These are phyloP conservation scores for Chaetodon trifasciatus DNA, from an alignment of 2,797 vertebrate genomes.

Conservation along the genomic window DNA sequence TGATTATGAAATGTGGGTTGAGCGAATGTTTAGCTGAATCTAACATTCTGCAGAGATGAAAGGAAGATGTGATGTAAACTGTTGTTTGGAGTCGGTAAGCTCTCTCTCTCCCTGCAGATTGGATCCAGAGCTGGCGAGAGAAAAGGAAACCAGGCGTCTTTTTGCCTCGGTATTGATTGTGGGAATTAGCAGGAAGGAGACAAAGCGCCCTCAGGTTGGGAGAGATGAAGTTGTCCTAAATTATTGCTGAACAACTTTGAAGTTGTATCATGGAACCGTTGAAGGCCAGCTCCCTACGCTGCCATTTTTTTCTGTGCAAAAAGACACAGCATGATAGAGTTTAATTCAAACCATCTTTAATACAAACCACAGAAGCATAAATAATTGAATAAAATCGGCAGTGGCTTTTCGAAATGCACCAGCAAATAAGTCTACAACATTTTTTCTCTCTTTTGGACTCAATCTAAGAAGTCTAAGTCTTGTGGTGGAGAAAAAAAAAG, in stretches of 20 bases:
- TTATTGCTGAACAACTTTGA: slow-evolving; percentile 78
- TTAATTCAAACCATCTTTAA: slow-evolving; percentile 84
- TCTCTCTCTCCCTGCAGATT: slow-evolving; percentile 52
- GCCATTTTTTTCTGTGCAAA: slow-evolving; percentile 50
- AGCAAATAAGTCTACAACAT: slow-evolving; percentile 83
- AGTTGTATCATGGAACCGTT: slow-evolving; percentile 69
- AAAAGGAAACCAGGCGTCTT: slow-evolving; percentile 63
- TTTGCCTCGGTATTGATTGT: slow-evolving; percentile 75
- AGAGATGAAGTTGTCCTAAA: slow-evolving; percentile 73
- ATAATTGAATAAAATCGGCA: slow-evolving; percentile 87
- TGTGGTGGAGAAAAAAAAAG: slow-evolving; percentile 72
- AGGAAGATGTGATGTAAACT: slow-evolving; percentile 72
- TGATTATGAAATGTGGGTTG: slow-evolving; percentile 54
- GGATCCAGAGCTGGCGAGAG: slow-evolving; percentile 67
- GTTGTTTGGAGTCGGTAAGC: slow-evolving; percentile 41
- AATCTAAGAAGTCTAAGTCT: slow-evolving; percentile 70
- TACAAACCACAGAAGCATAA: slow-evolving; percentile 86
- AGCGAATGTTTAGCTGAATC: slow-evolving; percentile 59
- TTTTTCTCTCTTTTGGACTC: slow-evolving; percentile 69
- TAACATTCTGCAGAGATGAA: slow-evolving; percentile 69
- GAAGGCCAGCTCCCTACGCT: slow-evolving; percentile 41
- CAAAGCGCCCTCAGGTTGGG: slow-evolving; percentile 75
- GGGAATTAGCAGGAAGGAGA: slow-evolving; percentile 72
- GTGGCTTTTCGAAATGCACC: slow-evolving; percentile 80
- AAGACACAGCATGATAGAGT: slow-evolving; percentile 71